phyloP scores from a whole-genome alignment of 2,113 vertebrate species.

The Phaethornis superciliosus region DNA sequence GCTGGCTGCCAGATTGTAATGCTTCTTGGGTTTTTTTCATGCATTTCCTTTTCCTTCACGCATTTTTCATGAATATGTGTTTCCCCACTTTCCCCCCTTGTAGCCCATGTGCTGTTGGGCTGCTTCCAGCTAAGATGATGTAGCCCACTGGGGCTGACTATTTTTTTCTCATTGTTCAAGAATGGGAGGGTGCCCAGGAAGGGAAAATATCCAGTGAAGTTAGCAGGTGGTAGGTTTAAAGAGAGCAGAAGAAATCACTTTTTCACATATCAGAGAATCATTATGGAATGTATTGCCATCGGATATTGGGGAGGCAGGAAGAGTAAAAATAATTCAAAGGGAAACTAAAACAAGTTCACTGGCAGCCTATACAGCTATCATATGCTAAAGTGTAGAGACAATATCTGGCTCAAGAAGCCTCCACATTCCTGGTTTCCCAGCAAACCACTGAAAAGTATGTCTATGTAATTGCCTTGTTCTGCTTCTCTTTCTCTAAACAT shows the following conservation, averaged over 20 bases:
- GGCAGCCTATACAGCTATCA: slow-evolving; percentile 12
- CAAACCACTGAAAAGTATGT: slow-evolving; percentile 13
- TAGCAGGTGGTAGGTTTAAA: background rate
- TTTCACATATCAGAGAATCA: background rate
- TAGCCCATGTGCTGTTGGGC: background rate
- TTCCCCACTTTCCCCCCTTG: too few species aligned
- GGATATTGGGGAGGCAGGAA: background rate
- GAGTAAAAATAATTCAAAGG: slow-evolving; percentile 1
- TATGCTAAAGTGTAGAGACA: background rate
- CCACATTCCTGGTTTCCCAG: background rate
- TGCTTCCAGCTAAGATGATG: background rate
- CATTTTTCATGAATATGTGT: too few species aligned
- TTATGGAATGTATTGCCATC: background rate
- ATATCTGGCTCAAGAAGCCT: slow-evolving; percentile 30
- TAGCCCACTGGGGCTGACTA: background rate
- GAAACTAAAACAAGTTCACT: slow-evolving; percentile 23
- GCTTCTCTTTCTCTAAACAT: slow-evolving; percentile 31
- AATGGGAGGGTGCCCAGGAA: background rate
- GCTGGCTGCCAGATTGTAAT: fast-evolving
- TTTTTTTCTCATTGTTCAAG: background rate
- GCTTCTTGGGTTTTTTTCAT: background rate
- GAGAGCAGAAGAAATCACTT: background rate
- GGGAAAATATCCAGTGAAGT: background rate
- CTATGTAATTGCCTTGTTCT: slow-evolving; percentile 20
- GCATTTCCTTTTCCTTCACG: too few species aligned